Evolutionary conservation across 2,888 invertebrate species (phyloP).

Genomic region (Octodonta nipae): DNA sequence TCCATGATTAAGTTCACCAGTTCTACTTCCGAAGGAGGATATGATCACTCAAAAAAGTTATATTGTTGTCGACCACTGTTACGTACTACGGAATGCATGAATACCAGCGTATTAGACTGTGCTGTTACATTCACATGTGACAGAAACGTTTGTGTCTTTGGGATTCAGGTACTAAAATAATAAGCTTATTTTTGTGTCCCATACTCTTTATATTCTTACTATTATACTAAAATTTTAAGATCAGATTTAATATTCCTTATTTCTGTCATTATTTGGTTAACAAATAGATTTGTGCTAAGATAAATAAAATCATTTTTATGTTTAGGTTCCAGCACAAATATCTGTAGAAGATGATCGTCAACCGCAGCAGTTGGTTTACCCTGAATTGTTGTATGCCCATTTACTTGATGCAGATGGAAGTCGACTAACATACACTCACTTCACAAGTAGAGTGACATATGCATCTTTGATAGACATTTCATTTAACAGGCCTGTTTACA

Average conservation of each 20-base stretch:
- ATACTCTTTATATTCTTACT: too few relatives aligned
- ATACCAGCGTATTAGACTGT: constrained; percentile 62
- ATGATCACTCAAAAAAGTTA: constrained; percentile 38
- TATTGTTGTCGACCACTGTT: constrained; percentile 56
- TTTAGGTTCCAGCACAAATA: constrained; percentile 62
- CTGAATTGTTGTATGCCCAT: constrained; percentile 69
- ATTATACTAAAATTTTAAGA: too few relatives aligned
- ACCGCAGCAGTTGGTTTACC: constrained; percentile 41
- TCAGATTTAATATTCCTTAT: too few relatives aligned
- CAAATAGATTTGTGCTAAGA: too few relatives aligned
- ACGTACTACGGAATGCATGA: constrained; percentile 58
- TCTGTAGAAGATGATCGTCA: constrained; percentile 38
- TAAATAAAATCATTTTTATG: constrained; percentile 4
- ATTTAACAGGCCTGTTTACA: constrained; percentile 67
- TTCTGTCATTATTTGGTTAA: too few relatives aligned
- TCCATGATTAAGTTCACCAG: constrained; percentile 28
- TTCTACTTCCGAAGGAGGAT: constrained; percentile 18
- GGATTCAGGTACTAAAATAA: constrained; percentile 54
- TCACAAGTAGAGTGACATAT: constrained; percentile 62
- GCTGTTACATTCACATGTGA: constrained; percentile 69
- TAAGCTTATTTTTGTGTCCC: too few relatives aligned
- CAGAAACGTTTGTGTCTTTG: constrained; percentile 64
- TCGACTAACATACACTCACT: constrained; percentile 69
- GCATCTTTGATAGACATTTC: constrained; percentile 63
- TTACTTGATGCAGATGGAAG: constrained; percentile 67